Base-by-base conservation (phyloP, 2,888 invertebrate species). In the Nephrotoma appendiculata region DNA sequence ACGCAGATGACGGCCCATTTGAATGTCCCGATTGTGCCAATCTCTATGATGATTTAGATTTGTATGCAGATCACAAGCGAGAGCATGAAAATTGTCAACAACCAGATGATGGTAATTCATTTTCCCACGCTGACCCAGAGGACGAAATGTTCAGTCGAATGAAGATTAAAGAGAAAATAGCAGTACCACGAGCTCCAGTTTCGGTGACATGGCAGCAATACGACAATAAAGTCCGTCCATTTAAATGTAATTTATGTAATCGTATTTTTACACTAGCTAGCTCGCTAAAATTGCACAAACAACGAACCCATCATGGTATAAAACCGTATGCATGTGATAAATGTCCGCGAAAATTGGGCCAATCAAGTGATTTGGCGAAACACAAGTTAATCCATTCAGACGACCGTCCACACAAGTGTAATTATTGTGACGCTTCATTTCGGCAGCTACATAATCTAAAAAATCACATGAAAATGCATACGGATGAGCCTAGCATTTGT, bases 1-100 rank as follows among this genome's bases (percentile, higher is more conserved):
- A 88, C 48, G 44, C 15, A 11, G 43, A 87, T 48, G 88, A 87
- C 12, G 31, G 6, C 1, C 86, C 87, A 3, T 88, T 87, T 41
- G 87, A 88, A 86, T 88, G 88, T 87, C 87, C 88, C 5, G 87
- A 87, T 84, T 88, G 88, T 86, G 87, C 86, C 0, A 83, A 86
- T 41, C 19, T 88, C 6, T 87, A 86, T 31, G 87, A 87, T 7
- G 57, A 86, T 45, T 44, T 87, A 1, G 6, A 86, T 9, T 11
- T 87, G 12, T 87, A 44, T 42, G 41, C 19, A 19, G 57, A 83
- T 11, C 87, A 87, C 85, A 86, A 86, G 84, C 48, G 43, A 52
- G 11, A 42, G 6, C 87, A 87, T 84, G 86, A 87, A 11, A 86
- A 52, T 41, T 15, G 11, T 19, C 42, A 85, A 19, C 42, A 12